Evolutionary conservation across 2,888 invertebrate genomes (phyloP).

Genomic region (Drosophila incognita): DNA sequence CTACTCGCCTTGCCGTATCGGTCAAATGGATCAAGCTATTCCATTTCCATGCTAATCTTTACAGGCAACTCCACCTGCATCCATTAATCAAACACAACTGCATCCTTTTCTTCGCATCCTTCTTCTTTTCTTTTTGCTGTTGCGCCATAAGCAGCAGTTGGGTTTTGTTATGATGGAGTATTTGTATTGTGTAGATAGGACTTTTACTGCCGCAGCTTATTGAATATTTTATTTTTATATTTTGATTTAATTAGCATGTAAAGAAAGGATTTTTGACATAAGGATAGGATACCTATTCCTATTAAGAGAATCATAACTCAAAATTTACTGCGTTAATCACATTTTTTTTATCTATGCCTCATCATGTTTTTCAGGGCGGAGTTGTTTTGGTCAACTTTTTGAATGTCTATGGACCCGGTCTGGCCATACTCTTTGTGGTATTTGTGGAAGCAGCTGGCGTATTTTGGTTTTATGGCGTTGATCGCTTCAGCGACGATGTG

Average conservation of each 20-base stretch:
- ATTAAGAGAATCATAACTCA: not conserved
- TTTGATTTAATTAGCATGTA: not conserved
- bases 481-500: slow-evolving; percentile 92
- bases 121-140: not conserved
- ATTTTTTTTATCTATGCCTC: not conserved
- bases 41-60: slow-evolving; percentile 53
- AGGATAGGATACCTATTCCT: no score
- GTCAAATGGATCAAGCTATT: slow-evolving; percentile 77
- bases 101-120: slow-evolving; percentile 3
- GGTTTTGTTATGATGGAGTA: not conserved
- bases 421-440: slow-evolving; percentile 95
- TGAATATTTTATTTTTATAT: not conserved
- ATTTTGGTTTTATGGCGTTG: slow-evolving; percentile 95
- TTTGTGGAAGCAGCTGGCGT: slow-evolving; percentile 96
- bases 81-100: slow-evolving; percentile 62
- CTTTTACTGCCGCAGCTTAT: not conserved
- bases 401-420: slow-evolving; percentile 94
- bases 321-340: not conserved
- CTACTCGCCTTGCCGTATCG: slow-evolving; percentile 53
- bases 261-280: not conserved
- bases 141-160: not conserved
- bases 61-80: slow-evolving; percentile 17
- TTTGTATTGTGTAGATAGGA: not conserved
- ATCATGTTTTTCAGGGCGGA: slow-evolving; percentile 88
- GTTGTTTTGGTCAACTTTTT: slow-evolving; percentile 94